These are phyloP conservation scores for Xiphophorus birchmanni DNA, from an alignment of 2,797 vertebrate species.

Conservation along the genomic window DNA sequence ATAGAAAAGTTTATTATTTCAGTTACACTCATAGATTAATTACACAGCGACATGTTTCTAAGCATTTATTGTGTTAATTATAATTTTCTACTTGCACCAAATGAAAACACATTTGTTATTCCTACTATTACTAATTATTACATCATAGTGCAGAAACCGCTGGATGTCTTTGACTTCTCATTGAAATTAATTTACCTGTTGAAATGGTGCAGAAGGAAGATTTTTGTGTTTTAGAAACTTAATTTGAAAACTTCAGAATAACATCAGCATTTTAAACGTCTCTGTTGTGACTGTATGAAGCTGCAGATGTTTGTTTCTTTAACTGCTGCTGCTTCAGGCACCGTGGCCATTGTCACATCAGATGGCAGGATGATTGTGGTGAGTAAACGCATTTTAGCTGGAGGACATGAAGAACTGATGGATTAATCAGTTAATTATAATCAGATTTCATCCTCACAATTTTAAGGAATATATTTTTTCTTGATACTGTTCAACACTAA, in stretches of 20 bases:
- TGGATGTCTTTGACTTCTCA: background rate
- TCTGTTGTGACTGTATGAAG: background rate
- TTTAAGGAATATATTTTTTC: background rate
- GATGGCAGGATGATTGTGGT: slow-evolving; percentile 99
- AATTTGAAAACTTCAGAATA: background rate
- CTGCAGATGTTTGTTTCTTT: slow-evolving; percentile 71
- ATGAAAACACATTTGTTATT: background rate
- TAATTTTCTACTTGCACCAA: background rate
- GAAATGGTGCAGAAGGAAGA: background rate
- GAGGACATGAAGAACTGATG: background rate
- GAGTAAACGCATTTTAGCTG: slow-evolving; percentile 54
- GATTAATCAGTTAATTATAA: background rate
- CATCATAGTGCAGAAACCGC: no score
- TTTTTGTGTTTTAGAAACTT: background rate
- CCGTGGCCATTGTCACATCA: slow-evolving; percentile 95
- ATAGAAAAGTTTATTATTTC: background rate
- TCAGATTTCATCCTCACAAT: background rate
- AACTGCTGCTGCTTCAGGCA: slow-evolving; percentile 81
- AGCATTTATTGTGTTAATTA: background rate
- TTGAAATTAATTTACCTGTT: background rate
- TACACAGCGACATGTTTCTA: background rate
- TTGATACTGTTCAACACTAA: background rate
- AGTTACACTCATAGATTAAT: background rate
- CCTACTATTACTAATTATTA: no score
- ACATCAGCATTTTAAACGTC: background rate